Percentiles rank a stretch among this genome's conserved stretches.
These are phyloP conservation scores for Aspidiotus destructor DNA, from an alignment of 2,888 invertebrate genomes.

Conservation along the genomic window DNA sequence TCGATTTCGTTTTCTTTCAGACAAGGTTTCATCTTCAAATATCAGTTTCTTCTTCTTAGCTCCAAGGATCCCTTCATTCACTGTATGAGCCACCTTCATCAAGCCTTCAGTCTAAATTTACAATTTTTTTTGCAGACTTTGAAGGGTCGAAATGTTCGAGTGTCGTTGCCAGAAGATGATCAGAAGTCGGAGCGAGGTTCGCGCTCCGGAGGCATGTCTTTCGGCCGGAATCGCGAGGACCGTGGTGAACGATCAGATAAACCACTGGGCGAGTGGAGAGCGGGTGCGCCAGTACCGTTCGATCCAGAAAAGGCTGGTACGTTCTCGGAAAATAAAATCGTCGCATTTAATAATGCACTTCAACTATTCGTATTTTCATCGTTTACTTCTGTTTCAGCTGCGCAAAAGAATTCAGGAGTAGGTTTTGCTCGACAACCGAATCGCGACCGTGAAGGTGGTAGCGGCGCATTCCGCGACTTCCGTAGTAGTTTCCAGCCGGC, in stretches of 20 bases:
- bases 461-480: conserved; percentile 11
- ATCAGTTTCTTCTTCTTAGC: no score
- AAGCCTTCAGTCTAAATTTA: neutral
- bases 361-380: neutral
- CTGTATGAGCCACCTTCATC: neutral
- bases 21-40: no score
- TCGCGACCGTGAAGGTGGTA: neutral
- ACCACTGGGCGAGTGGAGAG: conserved; percentile 66
- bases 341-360: neutral
- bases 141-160: conserved; percentile 64
- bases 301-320: conserved; percentile 41
- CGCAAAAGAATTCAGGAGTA: neutral
- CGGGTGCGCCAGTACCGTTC: conserved; percentile 48
- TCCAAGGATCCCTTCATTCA: neutral
- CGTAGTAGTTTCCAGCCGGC: neutral
- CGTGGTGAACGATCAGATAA: conserved; percentile 53
- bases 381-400: neutral
- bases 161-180: conserved; percentile 66
- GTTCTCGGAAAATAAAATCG: neutral
- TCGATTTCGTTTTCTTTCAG: neutral
- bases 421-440: conserved; percentile 15
- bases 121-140: conserved; percentile 48
- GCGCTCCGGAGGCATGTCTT: conserved; percentile 36
- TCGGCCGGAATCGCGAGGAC: conserved; percentile 44
- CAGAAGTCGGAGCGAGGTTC: conserved; percentile 54